Evolutionary conservation across 2,888 invertebrate genomes (phyloP).

Genomic region (Hetaerina titia): DNA sequence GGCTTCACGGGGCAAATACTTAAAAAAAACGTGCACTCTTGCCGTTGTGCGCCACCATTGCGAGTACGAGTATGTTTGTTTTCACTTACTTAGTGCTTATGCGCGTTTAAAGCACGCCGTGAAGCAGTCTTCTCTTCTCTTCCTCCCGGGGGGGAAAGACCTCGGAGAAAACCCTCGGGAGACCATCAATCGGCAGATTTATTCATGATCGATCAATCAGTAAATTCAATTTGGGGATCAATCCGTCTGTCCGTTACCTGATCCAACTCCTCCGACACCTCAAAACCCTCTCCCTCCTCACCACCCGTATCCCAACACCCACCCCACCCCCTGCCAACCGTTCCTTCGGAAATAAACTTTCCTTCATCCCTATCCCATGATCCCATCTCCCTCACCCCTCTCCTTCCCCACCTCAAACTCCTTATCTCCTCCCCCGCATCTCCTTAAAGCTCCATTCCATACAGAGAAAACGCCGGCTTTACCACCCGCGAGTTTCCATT

Average conservation of each 20-base stretch:
- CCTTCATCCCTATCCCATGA: slow-evolving; percentile 11
- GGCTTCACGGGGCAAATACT: not conserved
- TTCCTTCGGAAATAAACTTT: not conserved
- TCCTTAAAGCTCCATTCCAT: not conserved
- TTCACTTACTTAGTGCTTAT: not conserved
- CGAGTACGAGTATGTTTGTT: not conserved
- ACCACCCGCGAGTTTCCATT: not conserved
- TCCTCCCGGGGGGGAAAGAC: not conserved
- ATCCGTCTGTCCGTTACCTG: slow-evolving; percentile 46
- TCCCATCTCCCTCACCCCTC: not conserved
- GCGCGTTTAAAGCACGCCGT: not conserved
- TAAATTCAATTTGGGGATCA: slow-evolving; percentile 63
- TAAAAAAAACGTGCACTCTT: not conserved
- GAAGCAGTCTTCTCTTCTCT: not conserved
- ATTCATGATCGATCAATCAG: slow-evolving; percentile 63
- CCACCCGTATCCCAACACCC: not conserved
- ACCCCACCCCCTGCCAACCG: not conserved
- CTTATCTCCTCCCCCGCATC: not conserved
- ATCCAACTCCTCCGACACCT: slow-evolving; percentile 27
- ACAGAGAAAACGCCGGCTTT: not conserved
- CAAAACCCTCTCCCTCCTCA: not conserved
- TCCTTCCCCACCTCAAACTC: not conserved
- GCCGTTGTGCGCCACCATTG: not conserved
- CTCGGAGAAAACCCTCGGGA: not conserved
- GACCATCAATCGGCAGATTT: slow-evolving; percentile 57